These are phyloP conservation scores for Lichenostomus cassidix DNA, from an alignment of 2,113 vertebrate genomes.

Conservation along the genomic window DNA sequence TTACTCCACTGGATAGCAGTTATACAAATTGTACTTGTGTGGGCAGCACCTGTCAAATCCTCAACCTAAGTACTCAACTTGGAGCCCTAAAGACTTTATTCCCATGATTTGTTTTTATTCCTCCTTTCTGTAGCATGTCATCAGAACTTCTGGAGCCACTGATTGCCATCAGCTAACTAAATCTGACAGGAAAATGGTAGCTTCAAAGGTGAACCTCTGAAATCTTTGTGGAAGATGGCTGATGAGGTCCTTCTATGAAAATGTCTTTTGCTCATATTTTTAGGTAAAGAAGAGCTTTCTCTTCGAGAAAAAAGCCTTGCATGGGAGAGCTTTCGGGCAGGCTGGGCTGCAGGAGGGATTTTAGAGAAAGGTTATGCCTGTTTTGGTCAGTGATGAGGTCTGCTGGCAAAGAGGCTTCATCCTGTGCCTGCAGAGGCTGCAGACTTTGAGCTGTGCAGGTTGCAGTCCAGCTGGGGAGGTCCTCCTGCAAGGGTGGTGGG, in stretches of 20 bases:
- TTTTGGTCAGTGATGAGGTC: not conserved
- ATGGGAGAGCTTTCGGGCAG: not conserved
- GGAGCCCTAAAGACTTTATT: not conserved
- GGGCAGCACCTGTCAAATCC: slow-evolving; percentile 60
- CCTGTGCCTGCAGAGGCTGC: not conserved
- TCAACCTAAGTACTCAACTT: not conserved
- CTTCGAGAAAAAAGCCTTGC: not conserved
- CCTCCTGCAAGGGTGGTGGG: not conserved
- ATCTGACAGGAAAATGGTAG: not conserved
- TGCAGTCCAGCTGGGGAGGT: not conserved
- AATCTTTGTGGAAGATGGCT: not conserved
- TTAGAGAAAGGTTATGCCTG: not conserved
- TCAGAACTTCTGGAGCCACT: slow-evolving; percentile 1
- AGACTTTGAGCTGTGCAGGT: not conserved
- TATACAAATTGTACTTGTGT: slow-evolving; percentile 49
- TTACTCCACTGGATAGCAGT: slow-evolving; percentile 31
- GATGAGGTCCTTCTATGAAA: not conserved
- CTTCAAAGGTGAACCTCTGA: not conserved
- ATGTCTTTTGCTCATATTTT: not conserved
- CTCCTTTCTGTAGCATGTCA: not conserved
- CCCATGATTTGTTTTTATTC: slow-evolving; percentile 36
- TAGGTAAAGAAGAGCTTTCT: not conserved
- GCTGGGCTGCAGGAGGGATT: not conserved
- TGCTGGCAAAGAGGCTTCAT: not conserved
- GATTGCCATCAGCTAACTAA: slow-evolving; percentile 30